A percentile compares a stretch with the other conserved stretches of the same genome.
phyloP scores from a whole-genome alignment of 2,797 vertebrate genomes.

The Dendrocincla tyrannina region DNA sequence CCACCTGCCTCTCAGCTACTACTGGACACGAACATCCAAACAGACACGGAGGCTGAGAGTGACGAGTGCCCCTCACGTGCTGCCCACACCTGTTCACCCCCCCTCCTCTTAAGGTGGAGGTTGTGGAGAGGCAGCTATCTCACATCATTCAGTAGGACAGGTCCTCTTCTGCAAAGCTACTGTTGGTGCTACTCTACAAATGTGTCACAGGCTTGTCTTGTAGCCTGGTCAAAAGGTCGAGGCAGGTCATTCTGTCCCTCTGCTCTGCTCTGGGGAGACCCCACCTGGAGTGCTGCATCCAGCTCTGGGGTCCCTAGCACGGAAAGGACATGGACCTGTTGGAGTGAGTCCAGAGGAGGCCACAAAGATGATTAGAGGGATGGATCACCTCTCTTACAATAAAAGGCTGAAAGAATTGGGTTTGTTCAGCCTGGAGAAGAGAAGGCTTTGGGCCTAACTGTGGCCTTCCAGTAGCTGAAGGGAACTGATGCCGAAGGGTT shows the following conservation, averaged over 20 bases:
- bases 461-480: not conserved
- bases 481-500: not conserved
- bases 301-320: not conserved
- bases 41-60: accelerated
- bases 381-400: not conserved
- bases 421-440: not conserved
- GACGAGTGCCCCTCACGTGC: accelerated
- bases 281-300: not conserved
- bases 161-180: not conserved
- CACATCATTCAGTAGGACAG: not conserved
- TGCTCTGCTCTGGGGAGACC: not conserved
- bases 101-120: not conserved
- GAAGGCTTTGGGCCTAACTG: not conserved
- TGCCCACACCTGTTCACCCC: not conserved
- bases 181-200: not conserved
- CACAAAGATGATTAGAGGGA: not conserved
- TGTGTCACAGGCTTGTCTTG: not conserved
- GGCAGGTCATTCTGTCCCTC: not conserved
- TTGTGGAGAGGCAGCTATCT: not conserved
- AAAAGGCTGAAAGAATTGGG: not conserved
- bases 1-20: not conserved
- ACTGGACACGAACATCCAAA: not conserved
- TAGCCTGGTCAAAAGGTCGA: not conserved
- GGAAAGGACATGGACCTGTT: not conserved
- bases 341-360: not conserved